Evolutionary conservation across 2,113 vertebrate genomes (phyloP).

Genomic region (Collichthys lucidus): DNA sequence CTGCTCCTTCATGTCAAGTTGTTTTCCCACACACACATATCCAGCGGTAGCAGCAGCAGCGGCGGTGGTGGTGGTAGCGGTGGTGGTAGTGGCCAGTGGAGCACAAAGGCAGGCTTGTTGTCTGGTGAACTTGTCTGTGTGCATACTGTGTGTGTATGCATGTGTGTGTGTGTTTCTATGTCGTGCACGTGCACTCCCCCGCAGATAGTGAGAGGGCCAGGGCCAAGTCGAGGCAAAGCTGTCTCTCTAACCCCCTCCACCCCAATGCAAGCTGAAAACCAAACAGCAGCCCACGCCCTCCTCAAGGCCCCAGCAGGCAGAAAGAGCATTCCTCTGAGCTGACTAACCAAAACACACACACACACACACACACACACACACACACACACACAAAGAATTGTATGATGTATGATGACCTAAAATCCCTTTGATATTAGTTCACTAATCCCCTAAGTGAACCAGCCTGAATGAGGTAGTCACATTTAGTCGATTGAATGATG

Average conservation of each 20-base stretch:
- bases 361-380: constrained; percentile 46
- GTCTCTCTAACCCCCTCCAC: constrained; percentile 83
- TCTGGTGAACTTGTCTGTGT: constrained; percentile 69
- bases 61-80: constrained; percentile 17
- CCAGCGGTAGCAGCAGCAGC: constrained; percentile 36
- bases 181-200: constrained; percentile 77
- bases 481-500: neutral
- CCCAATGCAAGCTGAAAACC: constrained; percentile 86
- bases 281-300: constrained; percentile 87
- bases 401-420: constrained; percentile 1
- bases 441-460: neutral
- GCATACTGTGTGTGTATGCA: constrained; percentile 8
- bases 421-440: constrained; percentile 5
- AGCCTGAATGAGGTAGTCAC: neutral
- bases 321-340: constrained; percentile 86
- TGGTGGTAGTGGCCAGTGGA: constrained; percentile 52
- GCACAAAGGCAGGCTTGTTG: constrained; percentile 84
- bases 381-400: constrained; percentile 24
- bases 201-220: constrained; percentile 83
- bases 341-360: constrained; percentile 78
- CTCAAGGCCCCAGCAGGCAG: constrained; percentile 75
- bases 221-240: constrained; percentile 71
- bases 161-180: constrained; percentile 35
- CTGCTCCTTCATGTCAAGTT: constrained; percentile 22
- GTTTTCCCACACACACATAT: constrained; percentile 36